phyloP scores from a whole-genome alignment of 2,888 invertebrate genomes.

The Pollenia angustigena region DNA sequence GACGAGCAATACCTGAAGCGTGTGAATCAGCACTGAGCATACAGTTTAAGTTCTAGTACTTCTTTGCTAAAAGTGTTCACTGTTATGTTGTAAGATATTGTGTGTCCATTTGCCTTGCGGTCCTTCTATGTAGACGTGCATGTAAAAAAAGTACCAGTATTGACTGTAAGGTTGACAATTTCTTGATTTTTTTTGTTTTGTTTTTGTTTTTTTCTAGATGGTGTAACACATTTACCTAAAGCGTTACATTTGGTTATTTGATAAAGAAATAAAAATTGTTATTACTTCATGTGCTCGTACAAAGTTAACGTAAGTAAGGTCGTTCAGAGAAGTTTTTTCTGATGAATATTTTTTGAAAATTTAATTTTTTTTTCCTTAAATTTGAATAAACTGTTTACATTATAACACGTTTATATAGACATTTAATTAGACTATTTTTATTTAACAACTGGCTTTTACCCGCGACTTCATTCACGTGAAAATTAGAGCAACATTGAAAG shows the following conservation, averaged over 20 bases:
- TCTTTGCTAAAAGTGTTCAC: not conserved
- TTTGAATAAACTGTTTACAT: no score
- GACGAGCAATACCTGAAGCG: no score
- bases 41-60: constrained; percentile 20
- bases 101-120: constrained; percentile 27
- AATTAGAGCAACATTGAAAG: no score
- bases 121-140: constrained; percentile 2
- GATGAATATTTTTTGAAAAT: no score
- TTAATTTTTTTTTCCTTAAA: no score
- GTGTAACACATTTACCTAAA: constrained; percentile 32
- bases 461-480: no score
- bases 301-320: no score
- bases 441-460: no score
- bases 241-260: constrained; percentile 34
- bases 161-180: constrained; percentile 47
- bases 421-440: no score
- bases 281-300: not conserved
- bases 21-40: not conserved
- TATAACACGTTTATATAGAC: no score
- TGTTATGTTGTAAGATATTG: not conserved
- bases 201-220: not conserved
- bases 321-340: no score
- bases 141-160: not conserved
- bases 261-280: constrained; percentile 20
- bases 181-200: constrained; percentile 16